These are phyloP conservation scores for Criorhina ranunculi DNA, from an alignment of 2,888 invertebrate genomes.

Conservation along the genomic window DNA sequence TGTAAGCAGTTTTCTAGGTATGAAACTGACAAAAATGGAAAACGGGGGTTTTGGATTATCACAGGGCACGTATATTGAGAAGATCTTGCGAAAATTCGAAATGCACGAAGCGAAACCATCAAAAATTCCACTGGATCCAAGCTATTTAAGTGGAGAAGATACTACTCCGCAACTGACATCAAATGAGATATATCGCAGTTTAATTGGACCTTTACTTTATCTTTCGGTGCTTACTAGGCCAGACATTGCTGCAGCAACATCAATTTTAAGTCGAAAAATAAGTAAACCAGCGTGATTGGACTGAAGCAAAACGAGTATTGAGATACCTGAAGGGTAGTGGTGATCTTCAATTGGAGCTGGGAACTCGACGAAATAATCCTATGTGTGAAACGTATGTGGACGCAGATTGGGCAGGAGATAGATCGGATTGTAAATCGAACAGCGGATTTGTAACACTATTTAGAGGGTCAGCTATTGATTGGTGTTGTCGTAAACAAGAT, in stretches of 20 bases:
- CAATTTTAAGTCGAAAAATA: conserved; percentile 60
- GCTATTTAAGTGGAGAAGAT: conserved; percentile 1
- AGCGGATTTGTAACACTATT: conserved; percentile 78
- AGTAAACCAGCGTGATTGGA: conserved; percentile 42
- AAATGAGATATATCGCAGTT: conserved; percentile 61
- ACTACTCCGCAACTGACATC: not conserved
- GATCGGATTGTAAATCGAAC: conserved; percentile 78
- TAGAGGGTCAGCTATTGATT: not conserved
- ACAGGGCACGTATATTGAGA: conserved; percentile 34
- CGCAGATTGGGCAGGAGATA: conserved; percentile 80
- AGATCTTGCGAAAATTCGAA: conserved; percentile 13
- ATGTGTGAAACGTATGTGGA: conserved; percentile 73
- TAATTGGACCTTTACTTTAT: conserved; percentile 77
- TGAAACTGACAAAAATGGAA: conserved; percentile 18
- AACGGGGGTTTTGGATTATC: conserved; percentile 21
- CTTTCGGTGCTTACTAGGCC: conserved; percentile 76
- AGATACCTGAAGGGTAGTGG: conserved; percentile 71
- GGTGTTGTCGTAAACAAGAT: conserved; percentile 15
- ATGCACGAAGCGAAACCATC: conserved; percentile 34
- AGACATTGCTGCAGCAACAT: conserved; percentile 71
- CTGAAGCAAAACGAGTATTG: conserved; percentile 52
- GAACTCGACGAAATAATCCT: not conserved
- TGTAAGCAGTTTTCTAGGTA: no score
- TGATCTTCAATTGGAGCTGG: no score
- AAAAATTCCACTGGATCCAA: conserved; percentile 39